Evolutionary conservation across 2,113 vertebrate genomes (phyloP).

Genomic region (Pimephales promelas): DNA sequence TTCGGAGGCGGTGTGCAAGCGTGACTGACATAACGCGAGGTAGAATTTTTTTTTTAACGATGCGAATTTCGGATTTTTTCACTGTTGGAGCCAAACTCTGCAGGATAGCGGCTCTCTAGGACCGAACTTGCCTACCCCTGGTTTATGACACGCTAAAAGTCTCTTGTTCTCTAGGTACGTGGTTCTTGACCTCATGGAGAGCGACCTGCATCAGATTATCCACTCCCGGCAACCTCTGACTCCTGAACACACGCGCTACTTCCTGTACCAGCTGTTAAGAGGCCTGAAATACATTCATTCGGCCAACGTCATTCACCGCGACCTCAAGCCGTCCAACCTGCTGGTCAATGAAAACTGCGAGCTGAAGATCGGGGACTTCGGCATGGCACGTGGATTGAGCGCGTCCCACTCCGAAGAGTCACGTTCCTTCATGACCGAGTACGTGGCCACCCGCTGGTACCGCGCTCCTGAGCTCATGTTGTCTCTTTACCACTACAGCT

Average conservation of each 20-base stretch:
- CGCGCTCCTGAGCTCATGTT: constrained; percentile 92
- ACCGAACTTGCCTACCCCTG: no score
- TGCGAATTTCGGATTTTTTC: no score
- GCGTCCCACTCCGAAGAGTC: constrained; percentile 82
- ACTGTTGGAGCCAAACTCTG: no score
- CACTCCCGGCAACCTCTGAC: constrained; percentile 89
- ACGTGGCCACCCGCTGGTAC: constrained; percentile 97
- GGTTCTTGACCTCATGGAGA: constrained; percentile 97
- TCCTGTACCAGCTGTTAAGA: constrained; percentile 94
- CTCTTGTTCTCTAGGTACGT: constrained; percentile 82
- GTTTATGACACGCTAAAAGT: background rate
- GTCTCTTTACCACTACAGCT: constrained; percentile 88
- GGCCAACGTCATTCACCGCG: constrained; percentile 94
- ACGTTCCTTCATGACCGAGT: constrained; percentile 93
- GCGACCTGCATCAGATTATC: constrained; percentile 97
- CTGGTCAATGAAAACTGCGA: constrained; percentile 97
- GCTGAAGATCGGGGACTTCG: constrained; percentile 96
- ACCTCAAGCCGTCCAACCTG: constrained; percentile 94
- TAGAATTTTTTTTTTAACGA: no score
- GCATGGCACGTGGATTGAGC: constrained; percentile 91
- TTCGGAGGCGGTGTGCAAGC: no score
- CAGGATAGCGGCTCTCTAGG: no score
- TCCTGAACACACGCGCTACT: constrained; percentile 92
- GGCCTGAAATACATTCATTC: constrained; percentile 97
- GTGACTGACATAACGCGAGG: no score